Conservation (phyloP, 2,113 vertebrate species). For the Alligator sinensis region DNA sequence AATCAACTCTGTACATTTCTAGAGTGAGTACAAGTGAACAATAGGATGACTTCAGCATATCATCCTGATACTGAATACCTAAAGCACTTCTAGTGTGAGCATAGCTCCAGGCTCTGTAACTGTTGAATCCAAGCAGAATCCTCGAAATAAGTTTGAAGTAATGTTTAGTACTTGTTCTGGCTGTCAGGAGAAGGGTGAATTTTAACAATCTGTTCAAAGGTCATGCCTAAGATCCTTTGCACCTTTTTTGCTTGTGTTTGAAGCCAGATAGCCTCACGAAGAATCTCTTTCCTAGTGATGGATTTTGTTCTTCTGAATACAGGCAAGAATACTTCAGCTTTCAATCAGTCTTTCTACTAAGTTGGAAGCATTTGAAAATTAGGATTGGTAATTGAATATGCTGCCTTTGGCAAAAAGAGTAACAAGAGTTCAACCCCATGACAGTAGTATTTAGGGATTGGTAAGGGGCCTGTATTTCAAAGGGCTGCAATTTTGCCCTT, state of each 20-base stretch:
- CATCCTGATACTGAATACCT: not conserved
- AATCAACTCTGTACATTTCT: too few relatives aligned
- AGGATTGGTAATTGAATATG: not conserved
- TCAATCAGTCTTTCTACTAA: not conserved
- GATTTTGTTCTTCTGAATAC: conserved; percentile 15
- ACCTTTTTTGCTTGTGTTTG: conserved; percentile 22
- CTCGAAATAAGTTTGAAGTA: conserved; percentile 15
- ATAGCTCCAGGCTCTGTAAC: not conserved
- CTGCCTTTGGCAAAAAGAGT: not conserved
- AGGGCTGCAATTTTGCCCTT: not conserved
- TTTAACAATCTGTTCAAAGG: conserved; percentile 36
- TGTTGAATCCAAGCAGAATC: not conserved
- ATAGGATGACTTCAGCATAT: not conserved
- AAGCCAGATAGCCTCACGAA: not conserved
- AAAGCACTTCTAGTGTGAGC: not conserved
- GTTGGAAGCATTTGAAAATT: not conserved
- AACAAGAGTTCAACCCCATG: not conserved
- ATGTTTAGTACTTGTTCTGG: not conserved
- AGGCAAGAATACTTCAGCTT: not conserved
- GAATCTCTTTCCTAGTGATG: not conserved
- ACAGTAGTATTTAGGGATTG: not conserved
- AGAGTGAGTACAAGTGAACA: too few relatives aligned
- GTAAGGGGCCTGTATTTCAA: not conserved
- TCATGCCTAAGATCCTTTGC: conserved; percentile 34
- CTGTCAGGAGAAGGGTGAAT: conserved; percentile 20